Evolutionary conservation across 2,113 vertebrate species (phyloP), one percentile per base, ranked within the genome.

Genomic region (Suricata suricatta): DNA sequence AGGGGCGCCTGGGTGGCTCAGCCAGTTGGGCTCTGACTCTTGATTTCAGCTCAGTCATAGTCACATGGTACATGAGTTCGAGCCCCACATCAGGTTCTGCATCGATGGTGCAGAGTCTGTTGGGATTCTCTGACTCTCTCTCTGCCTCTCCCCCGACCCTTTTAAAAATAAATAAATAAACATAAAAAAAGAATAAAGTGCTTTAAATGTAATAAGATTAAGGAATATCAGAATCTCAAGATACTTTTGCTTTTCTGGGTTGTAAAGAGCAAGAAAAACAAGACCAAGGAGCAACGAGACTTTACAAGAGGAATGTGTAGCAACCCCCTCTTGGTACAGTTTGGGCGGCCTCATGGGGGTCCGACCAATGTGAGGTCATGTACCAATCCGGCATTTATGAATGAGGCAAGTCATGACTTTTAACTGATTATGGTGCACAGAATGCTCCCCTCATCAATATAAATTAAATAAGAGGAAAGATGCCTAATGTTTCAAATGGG

Each of bases 351-450:
- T 98, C 98, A 98, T 96, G 98, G 98, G 98, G 97, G 96, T 96
- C 98, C 98, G 97, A 97, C 96, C 98, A 97, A 97, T 82, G 97
- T 77, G 95, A 95, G 94, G 98, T 94, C 98, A 91, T 88, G 92
- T 96, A 98, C 94, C 97, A 95, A 97, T 98, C 98, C 98, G 98
- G 97, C 98, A 98, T 98, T 98, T 98, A 98, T 98, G 98, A 98
- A 98, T 97, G 97, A 98, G 98, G 96, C 85, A 96, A 97, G 97
- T 98, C 94, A 95, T 98, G 98, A 98, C 98, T 98, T 98, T 98
- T 98, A 98, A 98, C 98, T 97, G 98, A 98, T 98, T 98, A 96
- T 98, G 96, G 98, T 97, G 96, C 95, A 96, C 98, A 98, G 97
- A 98, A 4, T 41, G 41, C 4, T 41, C 41, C 6, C 41, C 41